phyloP scores from a whole-genome alignment of 2,797 vertebrate species.

The Melanotaenia boesemani region DNA sequence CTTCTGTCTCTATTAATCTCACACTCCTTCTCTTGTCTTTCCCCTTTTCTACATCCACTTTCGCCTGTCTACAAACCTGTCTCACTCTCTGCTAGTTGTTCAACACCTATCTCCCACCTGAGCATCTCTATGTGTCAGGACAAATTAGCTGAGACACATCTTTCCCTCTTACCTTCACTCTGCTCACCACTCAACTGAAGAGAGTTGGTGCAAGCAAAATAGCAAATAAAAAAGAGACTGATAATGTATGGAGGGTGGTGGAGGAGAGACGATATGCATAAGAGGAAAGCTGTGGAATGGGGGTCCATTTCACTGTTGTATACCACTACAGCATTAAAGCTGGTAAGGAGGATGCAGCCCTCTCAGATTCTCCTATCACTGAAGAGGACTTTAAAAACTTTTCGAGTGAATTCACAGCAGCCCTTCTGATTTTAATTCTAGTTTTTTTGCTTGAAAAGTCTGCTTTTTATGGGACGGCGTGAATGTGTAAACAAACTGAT shows the following conservation, averaged over 20 bases:
- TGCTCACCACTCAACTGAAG: constrained; percentile 71
- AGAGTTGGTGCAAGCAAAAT: constrained; percentile 40
- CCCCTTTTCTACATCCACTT: constrained; percentile 24
- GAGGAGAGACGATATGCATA: constrained; percentile 47
- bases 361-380: too few species aligned
- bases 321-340: too few species aligned
- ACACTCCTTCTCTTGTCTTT: constrained; percentile 14
- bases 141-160: constrained; percentile 90
- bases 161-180: constrained; percentile 80
- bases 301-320: too few species aligned
- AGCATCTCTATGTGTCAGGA: constrained; percentile 91
- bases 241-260: constrained; percentile 53
- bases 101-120: constrained; percentile 86
- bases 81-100: constrained; percentile 73
- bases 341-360: too few species aligned
- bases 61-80: constrained; percentile 50
- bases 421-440: too few species aligned
- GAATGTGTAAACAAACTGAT: too few species aligned
- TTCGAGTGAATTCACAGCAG: too few species aligned
- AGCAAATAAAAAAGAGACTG: constrained; percentile 53
- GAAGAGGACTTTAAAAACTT: too few species aligned
- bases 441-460: too few species aligned
- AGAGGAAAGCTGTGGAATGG: constrained; percentile 20
- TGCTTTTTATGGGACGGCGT: too few species aligned
- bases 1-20: background rate